phyloP scores from a whole-genome alignment of 2,113 vertebrate genomes.

The Chloroceryle aenea region DNA sequence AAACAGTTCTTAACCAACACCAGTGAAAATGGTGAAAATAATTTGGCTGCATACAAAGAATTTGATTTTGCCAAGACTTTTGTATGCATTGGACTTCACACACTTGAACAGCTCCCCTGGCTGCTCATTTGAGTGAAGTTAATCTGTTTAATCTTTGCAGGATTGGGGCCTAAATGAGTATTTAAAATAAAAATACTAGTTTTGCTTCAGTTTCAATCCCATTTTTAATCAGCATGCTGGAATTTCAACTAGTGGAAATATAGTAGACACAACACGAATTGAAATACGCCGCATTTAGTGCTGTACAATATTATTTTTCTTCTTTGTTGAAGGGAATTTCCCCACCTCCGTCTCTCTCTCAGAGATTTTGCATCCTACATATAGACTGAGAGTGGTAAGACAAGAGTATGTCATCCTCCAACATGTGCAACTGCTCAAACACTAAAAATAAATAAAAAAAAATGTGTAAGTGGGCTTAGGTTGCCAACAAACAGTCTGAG shows the following conservation, averaged over 20 bases:
- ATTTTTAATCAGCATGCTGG: not conserved
- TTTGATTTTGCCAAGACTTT: not conserved
- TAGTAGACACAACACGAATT: not conserved
- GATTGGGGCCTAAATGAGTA: not conserved
- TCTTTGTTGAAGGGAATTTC: slow-evolving; percentile 28
- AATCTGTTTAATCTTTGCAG: not conserved
- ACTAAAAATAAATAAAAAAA: slow-evolving; percentile 28
- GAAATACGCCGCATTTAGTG: not conserved
- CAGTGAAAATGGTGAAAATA: not conserved
- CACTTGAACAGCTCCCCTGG: not conserved
- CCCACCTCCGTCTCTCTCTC: slow-evolving; percentile 1
- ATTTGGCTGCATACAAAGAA: not conserved
- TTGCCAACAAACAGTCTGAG: slow-evolving; percentile 12
- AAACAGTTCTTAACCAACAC: not conserved
- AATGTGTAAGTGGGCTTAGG: not conserved
- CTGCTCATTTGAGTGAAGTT: not conserved
- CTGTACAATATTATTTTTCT: not conserved
- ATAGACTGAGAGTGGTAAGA: not conserved
- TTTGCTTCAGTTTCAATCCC: not conserved
- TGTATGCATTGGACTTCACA: not conserved
- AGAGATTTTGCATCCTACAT: not conserved
- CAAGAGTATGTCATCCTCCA: not conserved
- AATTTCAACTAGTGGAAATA: slow-evolving; percentile 23
- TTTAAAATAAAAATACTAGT: not conserved
- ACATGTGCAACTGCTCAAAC: slow-evolving; percentile 1